Percentiles rank a stretch among this genome's conserved stretches.
Evolutionary conservation across 2,113 vertebrate genomes (phyloP).

Genomic region (Atherinomorus stipes): DNA sequence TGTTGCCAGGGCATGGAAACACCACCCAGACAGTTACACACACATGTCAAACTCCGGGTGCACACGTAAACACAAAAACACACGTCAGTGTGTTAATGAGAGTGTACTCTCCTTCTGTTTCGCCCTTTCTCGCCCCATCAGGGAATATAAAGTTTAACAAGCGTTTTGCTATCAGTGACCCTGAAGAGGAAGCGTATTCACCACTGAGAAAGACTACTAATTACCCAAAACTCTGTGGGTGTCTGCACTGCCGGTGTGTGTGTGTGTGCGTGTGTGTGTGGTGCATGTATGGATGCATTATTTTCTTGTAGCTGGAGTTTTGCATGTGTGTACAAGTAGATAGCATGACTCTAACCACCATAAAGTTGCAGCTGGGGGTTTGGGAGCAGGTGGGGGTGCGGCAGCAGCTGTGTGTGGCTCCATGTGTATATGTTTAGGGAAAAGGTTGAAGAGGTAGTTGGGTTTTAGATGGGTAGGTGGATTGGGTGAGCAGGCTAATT

Average conservation of each 20-base stretch:
- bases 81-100: conserved; percentile 54
- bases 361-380: conserved; percentile 2
- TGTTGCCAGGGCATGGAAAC: conserved; percentile 43
- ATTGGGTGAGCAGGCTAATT: conserved; percentile 53
- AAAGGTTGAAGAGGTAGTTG: conserved; percentile 30
- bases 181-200: conserved; percentile 58
- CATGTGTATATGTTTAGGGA: conserved; percentile 16
- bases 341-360: not conserved
- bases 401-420: conserved; percentile 3
- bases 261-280: conserved; percentile 2
- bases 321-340: conserved; percentile 1
- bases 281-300: not conserved
- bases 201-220: conserved; percentile 50
- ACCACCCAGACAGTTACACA: conserved; percentile 41
- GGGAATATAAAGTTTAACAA: conserved; percentile 76
- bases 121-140: conserved; percentile 57
- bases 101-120: conserved; percentile 57
- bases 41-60: not conserved
- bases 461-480: conserved; percentile 19
- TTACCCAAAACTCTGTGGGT: conserved; percentile 48
- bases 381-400: not conserved
- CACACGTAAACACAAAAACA: conserved; percentile 15
- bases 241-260: conserved; percentile 24
- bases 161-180: conserved; percentile 72
- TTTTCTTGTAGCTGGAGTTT: conserved; percentile 1